Percentiles rank a stretch among this genome's conserved stretches.
phyloP scores from a whole-genome alignment of 2,888 invertebrate species.

The Drosophila colorata region DNA sequence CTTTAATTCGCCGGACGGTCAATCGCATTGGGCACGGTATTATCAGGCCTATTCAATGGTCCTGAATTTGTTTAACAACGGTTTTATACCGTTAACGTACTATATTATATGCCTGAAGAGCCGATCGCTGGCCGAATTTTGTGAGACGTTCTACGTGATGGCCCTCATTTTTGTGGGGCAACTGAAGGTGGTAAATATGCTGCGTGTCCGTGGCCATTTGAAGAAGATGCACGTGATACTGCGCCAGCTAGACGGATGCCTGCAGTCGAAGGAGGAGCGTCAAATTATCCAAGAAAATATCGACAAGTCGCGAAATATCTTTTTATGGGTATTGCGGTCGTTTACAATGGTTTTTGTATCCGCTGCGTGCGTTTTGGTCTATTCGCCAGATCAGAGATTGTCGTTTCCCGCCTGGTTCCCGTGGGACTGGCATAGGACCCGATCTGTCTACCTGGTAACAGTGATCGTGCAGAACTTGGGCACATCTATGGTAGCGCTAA shows the following conservation, averaged over 20 bases:
- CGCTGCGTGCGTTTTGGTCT: background rate
- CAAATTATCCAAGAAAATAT: slow-evolving; percentile 46
- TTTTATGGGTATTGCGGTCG: slow-evolving; percentile 32
- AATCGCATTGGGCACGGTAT: slow-evolving; percentile 45
- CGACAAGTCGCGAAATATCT: slow-evolving; percentile 37
- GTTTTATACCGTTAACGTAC: slow-evolving; percentile 55
- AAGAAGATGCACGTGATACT: slow-evolving; percentile 55
- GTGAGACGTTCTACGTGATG: slow-evolving; percentile 65
- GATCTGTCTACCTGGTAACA: slow-evolving; percentile 10
- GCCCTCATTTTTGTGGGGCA: slow-evolving; percentile 57
- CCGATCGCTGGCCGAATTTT: slow-evolving; percentile 63
- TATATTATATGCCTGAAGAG: slow-evolving; percentile 57
- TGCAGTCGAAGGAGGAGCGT: slow-evolving; percentile 52
- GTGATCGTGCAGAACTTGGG: slow-evolving; percentile 32
- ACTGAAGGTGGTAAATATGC: slow-evolving; percentile 69
- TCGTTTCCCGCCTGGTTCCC: slow-evolving; percentile 79
- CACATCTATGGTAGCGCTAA: slow-evolving; percentile 33
- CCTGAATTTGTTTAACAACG: slow-evolving; percentile 47
- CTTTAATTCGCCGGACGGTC: slow-evolving; percentile 51
- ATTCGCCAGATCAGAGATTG: slow-evolving; percentile 47
- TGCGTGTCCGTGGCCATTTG: slow-evolving; percentile 54
- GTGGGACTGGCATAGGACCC: slow-evolving; percentile 65
- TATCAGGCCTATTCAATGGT: slow-evolving; percentile 64
- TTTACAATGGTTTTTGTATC: slow-evolving; percentile 28
- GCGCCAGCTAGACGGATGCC: slow-evolving; percentile 65